Conservation (phyloP, 2,113 vertebrate genomes). For the Leptosomus discolor region DNA sequence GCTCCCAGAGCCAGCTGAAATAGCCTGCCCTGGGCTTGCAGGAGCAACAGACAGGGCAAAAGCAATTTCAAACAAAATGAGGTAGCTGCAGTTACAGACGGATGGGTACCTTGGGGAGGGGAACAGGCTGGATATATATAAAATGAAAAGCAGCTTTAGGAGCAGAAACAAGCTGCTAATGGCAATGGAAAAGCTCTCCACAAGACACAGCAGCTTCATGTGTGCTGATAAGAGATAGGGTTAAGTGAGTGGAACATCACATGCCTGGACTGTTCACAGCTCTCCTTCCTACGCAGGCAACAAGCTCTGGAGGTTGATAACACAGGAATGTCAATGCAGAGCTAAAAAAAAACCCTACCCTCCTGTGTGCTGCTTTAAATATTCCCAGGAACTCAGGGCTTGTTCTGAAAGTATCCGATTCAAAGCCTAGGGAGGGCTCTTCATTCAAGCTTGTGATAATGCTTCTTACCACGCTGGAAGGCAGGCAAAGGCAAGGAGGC, state of each 20-base stretch:
- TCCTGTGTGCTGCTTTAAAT: slow-evolving; percentile 21
- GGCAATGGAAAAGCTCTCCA: slow-evolving; percentile 18
- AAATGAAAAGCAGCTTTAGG: neutral
- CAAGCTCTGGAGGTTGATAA: slow-evolving; percentile 40
- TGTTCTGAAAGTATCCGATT: neutral
- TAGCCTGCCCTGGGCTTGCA: neutral
- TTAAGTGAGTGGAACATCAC: slow-evolving; percentile 53
- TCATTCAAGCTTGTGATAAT: neutral
- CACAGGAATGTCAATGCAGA: slow-evolving; percentile 52
- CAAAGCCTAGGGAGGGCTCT: neutral
- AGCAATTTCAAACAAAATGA: neutral
- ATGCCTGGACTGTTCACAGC: slow-evolving; percentile 9
- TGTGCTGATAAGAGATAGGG: slow-evolving; percentile 29
- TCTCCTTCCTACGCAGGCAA: slow-evolving; percentile 21
- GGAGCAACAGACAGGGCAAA: neutral
- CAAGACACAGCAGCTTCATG: neutral
- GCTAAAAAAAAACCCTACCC: neutral
- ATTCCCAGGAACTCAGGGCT: neutral
- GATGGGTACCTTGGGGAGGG: neutral
- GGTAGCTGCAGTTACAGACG: neutral
- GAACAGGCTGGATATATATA: neutral
- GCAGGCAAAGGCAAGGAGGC: neutral
- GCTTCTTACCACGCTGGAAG: neutral
- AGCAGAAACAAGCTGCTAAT: neutral
- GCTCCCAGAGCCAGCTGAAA: neutral